Evolutionary conservation across 2,113 vertebrate genomes (phyloP).

Genomic region (Myotis davidii): DNA sequence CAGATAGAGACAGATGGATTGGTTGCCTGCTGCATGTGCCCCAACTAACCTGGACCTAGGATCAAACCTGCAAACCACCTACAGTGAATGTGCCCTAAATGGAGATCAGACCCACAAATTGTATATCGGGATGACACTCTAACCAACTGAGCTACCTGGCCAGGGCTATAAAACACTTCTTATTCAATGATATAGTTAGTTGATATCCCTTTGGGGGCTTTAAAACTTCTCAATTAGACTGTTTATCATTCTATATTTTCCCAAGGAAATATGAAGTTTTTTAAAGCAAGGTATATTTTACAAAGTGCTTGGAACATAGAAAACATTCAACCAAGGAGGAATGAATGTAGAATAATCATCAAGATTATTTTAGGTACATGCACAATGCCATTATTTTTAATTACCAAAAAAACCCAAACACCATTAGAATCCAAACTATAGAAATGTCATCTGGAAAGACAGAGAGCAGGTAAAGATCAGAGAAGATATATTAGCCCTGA

Average conservation of each 20-base stretch:
- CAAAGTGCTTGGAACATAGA: background rate
- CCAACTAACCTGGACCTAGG: too few species aligned
- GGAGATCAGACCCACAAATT: background rate
- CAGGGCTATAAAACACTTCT: background rate
- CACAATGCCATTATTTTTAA: background rate
- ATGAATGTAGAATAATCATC: background rate
- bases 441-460: background rate
- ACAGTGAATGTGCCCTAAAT: background rate
- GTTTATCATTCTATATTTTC: background rate
- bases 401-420: conserved; percentile 27
- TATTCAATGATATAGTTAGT: background rate
- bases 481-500: background rate
- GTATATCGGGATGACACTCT: background rate
- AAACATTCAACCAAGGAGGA: background rate
- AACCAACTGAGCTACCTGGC: background rate
- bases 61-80: too few species aligned
- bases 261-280: background rate
- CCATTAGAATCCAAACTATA: background rate
- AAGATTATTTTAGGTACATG: background rate
- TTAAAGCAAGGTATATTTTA: background rate
- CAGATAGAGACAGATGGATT: background rate
- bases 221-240: background rate
- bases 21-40: too few species aligned
- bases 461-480: conserved; percentile 9
- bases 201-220: background rate